Percentiles rank a stretch among this genome's conserved stretches.
These are phyloP conservation scores for Coranthus polyacanthus DNA, from an alignment of 2,797 vertebrate genomes.

Conservation along the genomic window DNA sequence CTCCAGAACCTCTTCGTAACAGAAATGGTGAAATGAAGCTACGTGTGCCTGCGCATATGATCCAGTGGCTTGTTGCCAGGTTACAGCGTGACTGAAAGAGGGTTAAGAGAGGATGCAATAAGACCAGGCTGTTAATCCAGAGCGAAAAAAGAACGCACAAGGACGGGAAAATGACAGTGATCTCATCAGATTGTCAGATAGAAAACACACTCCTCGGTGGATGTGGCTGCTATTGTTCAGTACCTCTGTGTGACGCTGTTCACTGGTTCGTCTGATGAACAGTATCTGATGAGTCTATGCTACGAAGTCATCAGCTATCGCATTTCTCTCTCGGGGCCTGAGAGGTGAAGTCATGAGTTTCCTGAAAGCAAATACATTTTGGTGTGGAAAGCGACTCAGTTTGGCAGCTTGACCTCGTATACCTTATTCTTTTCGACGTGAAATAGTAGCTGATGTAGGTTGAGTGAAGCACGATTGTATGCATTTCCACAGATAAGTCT, in stretches of 20 bases:
- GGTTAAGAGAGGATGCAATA: slow-evolving; percentile 31
- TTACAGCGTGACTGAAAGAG: slow-evolving; percentile 48
- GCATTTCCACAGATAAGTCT: neutral
- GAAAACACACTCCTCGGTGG: neutral
- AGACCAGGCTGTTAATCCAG: slow-evolving; percentile 26
- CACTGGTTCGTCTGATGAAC: slow-evolving; percentile 9
- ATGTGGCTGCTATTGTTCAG: slow-evolving; percentile 16
- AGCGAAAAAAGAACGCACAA: slow-evolving; percentile 22
- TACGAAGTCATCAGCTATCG: slow-evolving; percentile 20
- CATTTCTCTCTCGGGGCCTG: neutral
- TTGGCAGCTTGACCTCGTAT: neutral
- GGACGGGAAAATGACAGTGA: slow-evolving; percentile 16
- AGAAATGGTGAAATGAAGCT: slow-evolving; percentile 25
- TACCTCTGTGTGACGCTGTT: neutral
- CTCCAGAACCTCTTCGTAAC: neutral
- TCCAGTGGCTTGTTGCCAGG: slow-evolving; percentile 71
- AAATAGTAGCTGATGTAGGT: neutral
- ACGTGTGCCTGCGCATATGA: slow-evolving; percentile 36
- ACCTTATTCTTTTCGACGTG: neutral
- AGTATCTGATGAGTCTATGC: slow-evolving; percentile 17
- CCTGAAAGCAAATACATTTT: slow-evolving; percentile 14
- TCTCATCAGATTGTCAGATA: slow-evolving; percentile 7
- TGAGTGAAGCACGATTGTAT: neutral
- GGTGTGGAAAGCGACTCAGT: neutral
- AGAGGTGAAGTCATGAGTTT: slow-evolving; percentile 36